phyloP scores from a whole-genome alignment of 2,113 vertebrate species.

The Sander vitreus region DNA sequence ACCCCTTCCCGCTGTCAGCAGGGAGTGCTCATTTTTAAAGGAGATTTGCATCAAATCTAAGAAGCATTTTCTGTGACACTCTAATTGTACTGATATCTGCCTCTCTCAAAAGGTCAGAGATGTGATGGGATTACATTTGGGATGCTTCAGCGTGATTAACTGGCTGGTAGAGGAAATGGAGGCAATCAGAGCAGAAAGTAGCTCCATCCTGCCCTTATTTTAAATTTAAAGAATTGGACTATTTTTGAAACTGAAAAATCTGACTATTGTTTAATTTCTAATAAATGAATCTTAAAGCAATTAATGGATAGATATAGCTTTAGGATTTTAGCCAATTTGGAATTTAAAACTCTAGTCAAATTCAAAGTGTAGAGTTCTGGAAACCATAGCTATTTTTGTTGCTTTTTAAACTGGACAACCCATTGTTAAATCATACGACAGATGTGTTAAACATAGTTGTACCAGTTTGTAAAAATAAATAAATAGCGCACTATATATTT shows the following conservation, averaged over 20 bases:
- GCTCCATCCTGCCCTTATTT: slow-evolving; percentile 4
- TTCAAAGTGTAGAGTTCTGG: background rate
- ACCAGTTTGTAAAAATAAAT: background rate
- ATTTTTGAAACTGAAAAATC: background rate
- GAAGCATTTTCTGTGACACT: slow-evolving; percentile 81
- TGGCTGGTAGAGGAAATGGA: slow-evolving; percentile 60
- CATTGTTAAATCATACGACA: background rate
- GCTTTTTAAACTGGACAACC: background rate
- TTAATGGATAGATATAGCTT: background rate
- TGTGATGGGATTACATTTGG: slow-evolving; percentile 90
- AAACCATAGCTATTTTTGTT: background rate
- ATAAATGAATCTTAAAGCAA: background rate
- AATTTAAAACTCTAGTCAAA: background rate
- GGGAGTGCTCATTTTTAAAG: slow-evolving; percentile 85
- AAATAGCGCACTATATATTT: background rate
- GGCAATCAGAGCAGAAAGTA: slow-evolving; percentile 35
- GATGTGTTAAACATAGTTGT: background rate
- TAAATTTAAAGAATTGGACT: background rate
- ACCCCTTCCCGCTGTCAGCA: slow-evolving; percentile 86
- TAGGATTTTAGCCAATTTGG: background rate
- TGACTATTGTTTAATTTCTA: background rate
- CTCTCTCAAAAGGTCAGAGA: slow-evolving; percentile 87
- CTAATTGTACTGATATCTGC: slow-evolving; percentile 90
- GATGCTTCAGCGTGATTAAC: slow-evolving; percentile 87
- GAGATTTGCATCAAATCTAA: slow-evolving; percentile 89